Base-by-base conservation (phyloP, 2,888 invertebrate genomes). In the Hesperia comma region DNA sequence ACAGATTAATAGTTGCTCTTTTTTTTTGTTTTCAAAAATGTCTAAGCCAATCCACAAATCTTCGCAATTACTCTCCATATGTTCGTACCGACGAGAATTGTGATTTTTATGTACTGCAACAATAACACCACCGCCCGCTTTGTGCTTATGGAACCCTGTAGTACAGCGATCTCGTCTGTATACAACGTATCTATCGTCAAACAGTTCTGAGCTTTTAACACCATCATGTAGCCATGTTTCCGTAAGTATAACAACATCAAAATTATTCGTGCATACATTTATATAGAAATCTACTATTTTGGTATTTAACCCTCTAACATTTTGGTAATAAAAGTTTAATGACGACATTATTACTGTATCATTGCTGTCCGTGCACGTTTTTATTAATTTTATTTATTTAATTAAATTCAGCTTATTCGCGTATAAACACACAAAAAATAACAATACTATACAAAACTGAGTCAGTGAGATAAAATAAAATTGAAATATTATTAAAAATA, bases 21-120 rank as follows among this genome's bases (percentile, higher is more conserved):
- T 54, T 43, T 43, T 62, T 8, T 37, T 54, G 0, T 1, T 17
- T 12, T 54, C 41, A 3, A 54, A 19, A 17, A 62, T 32, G 19
- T 62, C 62, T 19, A 62, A 10, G 32, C 62, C 26, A 7, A 62
- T 17, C 62, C 62, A 62, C 4, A 62, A 15, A 21, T 62, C 62
- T 32, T 62, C 62, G 12, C 62, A 62, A 12, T 62, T 53, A 62
- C 62, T 62, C 14, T 62, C 41, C 6, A 62, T n/a, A 32, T 62
- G 12, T 4, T 6, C 5, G 5, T 8, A 19, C 17, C n/a, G 49
- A 6, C 49, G 6, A 17, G 49, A 49, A 19, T 49, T 49, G 19
- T n/a, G 10, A 8, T 10, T 49, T 49, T 49, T 49, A 49, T 49
- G 10, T 8, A 49, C 19, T 8, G 49, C 49, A 3, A 49, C n/a